Evolutionary conservation across 1,140 invertebrate species (phyloP), one percentile per base, ranked within the genome.

Genomic region (Vollenhovia emeryi): DNA sequence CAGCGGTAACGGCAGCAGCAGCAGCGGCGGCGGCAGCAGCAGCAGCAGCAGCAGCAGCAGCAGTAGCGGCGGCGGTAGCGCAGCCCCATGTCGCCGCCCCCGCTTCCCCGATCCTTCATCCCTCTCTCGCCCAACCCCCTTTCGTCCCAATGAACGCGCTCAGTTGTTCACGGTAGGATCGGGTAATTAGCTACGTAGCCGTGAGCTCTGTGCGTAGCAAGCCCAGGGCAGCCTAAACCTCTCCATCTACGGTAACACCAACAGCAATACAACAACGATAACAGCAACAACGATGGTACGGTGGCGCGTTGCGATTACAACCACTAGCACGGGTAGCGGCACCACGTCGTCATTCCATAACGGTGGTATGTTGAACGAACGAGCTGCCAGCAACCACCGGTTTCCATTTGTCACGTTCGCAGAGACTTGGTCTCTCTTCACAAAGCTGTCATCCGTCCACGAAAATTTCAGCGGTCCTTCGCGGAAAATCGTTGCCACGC

Each of bases 181-280:
- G 87, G 88, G 91, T 92, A 93, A 93, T 93, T 93, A 93, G 92
- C 91, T 93, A 91, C 87, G 89, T 92, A 92, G 91, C 91, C 90
- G 89, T 91, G 83, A 93, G 92, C 92, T 82, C 80, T 90, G 73
- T 84, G 79, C 84, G 76, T 52, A 64, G 74, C 86, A 79, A 85
- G 85, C 74, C 89, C 86, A 74, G 88, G 66, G 57, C 74, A 75
- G 78, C 66, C 89, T 76, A 88, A 90, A 90, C 89, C 89, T 87
- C 87, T 80, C 75, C 85, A 45, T 87, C 79, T 87, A 89, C 43
- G 57, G 48, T 50, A 86, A 78, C 87, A 79, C 36, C 76, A 87
- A 73, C 78, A 83, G 87, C 75, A 83, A 84, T 84, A 83, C 73
- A 57, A 78, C 78, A 78, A 60, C 86, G 57, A 50, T 66, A 71